Evolutionary conservation across 1,140 invertebrate species (phyloP).

Genomic region (Druon quercuslanigerum): DNA sequence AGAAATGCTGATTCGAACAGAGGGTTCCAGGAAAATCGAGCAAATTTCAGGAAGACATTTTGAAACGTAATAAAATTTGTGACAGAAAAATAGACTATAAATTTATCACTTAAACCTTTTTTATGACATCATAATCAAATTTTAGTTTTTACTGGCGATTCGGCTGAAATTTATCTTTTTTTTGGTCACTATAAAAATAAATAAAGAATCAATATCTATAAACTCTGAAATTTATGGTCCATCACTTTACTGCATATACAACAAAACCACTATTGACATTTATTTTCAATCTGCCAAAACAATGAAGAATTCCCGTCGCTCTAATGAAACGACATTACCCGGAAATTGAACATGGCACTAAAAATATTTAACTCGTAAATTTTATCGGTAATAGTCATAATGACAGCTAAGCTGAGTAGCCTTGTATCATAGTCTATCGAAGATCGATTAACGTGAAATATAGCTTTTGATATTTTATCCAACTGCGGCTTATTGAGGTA

Average conservation of each 20-base stretch:
- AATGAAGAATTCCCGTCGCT: no score
- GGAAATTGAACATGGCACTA: neutral
- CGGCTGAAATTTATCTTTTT: no score
- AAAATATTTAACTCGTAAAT: conserved; percentile 40
- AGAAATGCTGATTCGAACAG: conserved; percentile 3
- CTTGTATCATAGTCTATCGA: conserved; percentile 11
- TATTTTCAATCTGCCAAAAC: no score
- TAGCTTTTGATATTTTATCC: conserved; percentile 44
- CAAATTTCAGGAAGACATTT: neutral
- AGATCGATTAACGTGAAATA: conserved; percentile 53
- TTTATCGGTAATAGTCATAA: conserved; percentile 33
- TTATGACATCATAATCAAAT: neutral
- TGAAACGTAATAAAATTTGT: conserved; percentile 14
- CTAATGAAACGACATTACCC: neutral
- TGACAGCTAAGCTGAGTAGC: neutral
- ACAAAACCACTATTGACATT: no score
- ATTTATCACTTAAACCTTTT: neutral
- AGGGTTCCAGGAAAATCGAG: conserved; percentile 3
- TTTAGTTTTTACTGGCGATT: neutral
- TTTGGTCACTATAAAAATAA: no score
- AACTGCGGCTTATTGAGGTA: conserved; percentile 31
- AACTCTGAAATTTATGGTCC: no score
- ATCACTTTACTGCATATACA: no score
- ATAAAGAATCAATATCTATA: no score
- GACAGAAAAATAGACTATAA: neutral